Evolutionary conservation across 2,797 vertebrate genomes (phyloP).

Genomic region (Staurois parvus): DNA sequence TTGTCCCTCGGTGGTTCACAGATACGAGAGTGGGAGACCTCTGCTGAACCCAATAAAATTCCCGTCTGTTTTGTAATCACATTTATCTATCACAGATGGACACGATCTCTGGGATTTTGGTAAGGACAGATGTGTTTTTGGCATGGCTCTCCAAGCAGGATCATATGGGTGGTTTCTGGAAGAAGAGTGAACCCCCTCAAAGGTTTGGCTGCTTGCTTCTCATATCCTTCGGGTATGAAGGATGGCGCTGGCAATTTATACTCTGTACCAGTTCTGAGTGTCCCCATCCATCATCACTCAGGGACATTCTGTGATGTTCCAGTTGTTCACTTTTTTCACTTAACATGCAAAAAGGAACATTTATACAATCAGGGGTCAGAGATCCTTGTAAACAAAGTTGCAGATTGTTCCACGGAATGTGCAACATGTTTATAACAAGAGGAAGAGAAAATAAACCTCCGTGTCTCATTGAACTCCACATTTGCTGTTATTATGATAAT

Average conservation of each 20-base stretch:
- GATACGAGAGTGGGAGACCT: conserved; percentile 11
- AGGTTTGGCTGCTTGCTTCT: conserved; percentile 25
- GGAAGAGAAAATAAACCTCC: too few species aligned
- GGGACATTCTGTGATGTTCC: conserved; percentile 34
- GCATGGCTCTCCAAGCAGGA: conserved; percentile 11
- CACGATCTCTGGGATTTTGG: conserved; percentile 5
- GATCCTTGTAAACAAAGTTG: not conserved
- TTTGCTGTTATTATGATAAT: too few species aligned
- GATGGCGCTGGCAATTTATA: conserved; percentile 7
- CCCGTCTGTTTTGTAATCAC: conserved; percentile 54
- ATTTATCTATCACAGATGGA: conserved; percentile 60
- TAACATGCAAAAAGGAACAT: not conserved
- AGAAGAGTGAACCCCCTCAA: conserved; percentile 36
- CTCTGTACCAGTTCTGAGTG: conserved; percentile 5
- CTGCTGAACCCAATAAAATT: conserved; percentile 30
- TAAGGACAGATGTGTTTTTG: conserved; percentile 56
- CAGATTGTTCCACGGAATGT: conserved; percentile 6
- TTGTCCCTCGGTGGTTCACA: not conserved
- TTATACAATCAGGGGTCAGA: not conserved
- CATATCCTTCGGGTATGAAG: not conserved
- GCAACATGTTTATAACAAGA: not conserved
- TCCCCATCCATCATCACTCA: not conserved
- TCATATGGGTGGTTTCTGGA: conserved; percentile 55
- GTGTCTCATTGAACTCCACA: too few species aligned
- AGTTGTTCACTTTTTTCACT: conserved; percentile 4